A percentile compares a stretch with the other conserved stretches of the same genome.
Conservation (phyloP, 2,797 vertebrate genomes). For the Enteromius fasciolatus region DNA sequence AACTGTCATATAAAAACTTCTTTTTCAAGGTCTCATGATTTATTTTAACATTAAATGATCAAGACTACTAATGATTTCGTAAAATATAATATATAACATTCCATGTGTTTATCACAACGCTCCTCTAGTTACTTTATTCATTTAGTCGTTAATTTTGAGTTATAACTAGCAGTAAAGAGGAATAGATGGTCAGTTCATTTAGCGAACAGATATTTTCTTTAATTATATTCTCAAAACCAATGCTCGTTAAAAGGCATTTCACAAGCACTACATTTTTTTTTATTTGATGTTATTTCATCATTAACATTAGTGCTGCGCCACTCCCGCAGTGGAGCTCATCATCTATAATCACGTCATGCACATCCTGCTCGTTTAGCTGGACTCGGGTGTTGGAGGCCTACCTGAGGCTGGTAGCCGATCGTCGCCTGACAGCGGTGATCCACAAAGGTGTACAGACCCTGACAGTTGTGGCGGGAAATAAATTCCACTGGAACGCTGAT, state of each 20-base stretch:
- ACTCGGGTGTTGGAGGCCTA: conserved; percentile 61
- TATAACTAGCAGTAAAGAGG: neutral
- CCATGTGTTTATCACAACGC: neutral
- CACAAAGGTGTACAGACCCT: conserved; percentile 92
- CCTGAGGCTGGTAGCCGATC: conserved; percentile 93
- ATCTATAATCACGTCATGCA: neutral
- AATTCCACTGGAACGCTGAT: conserved; percentile 92
- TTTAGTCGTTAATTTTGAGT: neutral
- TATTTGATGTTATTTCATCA: neutral
- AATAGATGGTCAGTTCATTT: neutral
- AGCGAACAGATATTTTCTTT: neutral
- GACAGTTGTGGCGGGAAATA: conserved; percentile 93
- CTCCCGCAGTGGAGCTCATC: neutral
- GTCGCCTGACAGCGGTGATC: conserved; percentile 93
- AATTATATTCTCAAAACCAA: neutral
- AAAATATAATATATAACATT: neutral
- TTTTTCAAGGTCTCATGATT: neutral
- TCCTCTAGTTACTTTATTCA: neutral
- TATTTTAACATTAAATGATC: neutral
- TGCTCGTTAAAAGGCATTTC: too few relatives aligned
- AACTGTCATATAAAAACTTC: neutral
- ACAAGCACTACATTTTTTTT: neutral
- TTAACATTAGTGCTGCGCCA: neutral
- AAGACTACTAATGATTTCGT: neutral
- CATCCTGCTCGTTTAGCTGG: neutral